phyloP scores from a whole-genome alignment of 2,797 vertebrate species.

The Leucoraja ocellata region DNA sequence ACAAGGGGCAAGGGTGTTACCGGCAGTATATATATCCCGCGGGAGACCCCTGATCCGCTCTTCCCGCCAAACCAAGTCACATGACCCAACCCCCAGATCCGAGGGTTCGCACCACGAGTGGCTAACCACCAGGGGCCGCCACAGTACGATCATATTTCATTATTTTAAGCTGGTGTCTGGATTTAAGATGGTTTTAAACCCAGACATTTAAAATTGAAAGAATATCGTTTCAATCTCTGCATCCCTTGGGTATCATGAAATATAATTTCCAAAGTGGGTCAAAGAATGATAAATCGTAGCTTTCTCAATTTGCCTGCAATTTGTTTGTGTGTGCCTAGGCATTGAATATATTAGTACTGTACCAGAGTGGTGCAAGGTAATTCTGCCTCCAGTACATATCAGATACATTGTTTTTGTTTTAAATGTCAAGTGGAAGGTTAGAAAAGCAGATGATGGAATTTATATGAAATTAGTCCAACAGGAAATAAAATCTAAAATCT shows the following conservation, averaged over 20 bases:
- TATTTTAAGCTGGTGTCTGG: not conserved
- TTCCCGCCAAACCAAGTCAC: too few relatives aligned
- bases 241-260: not conserved
- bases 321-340: not conserved
- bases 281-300: not conserved
- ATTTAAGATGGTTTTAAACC: not conserved
- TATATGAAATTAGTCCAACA: not conserved
- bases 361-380: not conserved
- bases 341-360: not conserved
- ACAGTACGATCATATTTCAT: not conserved
- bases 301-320: not conserved
- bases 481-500: not conserved
- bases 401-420: not conserved
- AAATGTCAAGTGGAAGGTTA: not conserved
- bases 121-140: too few relatives aligned
- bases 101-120: too few relatives aligned
- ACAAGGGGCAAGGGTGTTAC: too few relatives aligned
- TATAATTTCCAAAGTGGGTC: not conserved
- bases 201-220: not conserved
- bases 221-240: not conserved
- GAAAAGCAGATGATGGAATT: not conserved
- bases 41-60: too few relatives aligned
- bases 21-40: too few relatives aligned
- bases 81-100: too few relatives aligned
- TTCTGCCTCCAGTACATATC: not conserved